Base-by-base conservation (phyloP, 2,888 invertebrate species). In the Strigamia crassipes region DNA sequence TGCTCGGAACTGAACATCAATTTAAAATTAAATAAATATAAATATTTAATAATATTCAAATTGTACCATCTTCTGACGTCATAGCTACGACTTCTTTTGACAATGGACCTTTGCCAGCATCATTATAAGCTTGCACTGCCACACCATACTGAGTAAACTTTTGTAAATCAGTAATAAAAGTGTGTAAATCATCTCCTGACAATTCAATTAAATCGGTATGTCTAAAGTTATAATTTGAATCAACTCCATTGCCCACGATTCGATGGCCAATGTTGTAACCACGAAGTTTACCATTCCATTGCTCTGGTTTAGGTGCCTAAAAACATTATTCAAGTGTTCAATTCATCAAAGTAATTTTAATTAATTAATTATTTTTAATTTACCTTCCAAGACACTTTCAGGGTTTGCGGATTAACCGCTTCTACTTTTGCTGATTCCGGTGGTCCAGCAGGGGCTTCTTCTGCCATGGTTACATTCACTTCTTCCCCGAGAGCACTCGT, bases 401-500 rank as follows among this genome's bases (percentile, higher is more conserved):
- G 83, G 12, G 87, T 85, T 83, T 87, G 86, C 10, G 87, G 87
- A 8, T 86, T 87, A 10, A 86, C 85, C 6, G 88, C 87, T 56
- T 85, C 85, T n/a, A 86, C 87, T 80, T 84, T 84, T 1, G 88
- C 86, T 73, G 86, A 84, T n/a, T 83, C 83, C 5, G 88, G 88
- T 1, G 87, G 82, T n/a, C 84, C 84, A 66, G 81, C 82, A 12
- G 84, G 84, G 41, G 83, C 84, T 91, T 97, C 96, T 89, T 98
- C 97, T 56, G 96, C 96, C 38, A 98, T 98, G 84, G 96, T 96
- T 84, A 97, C 97, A 1, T 94, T 94, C 1, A 97, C 96, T 1
- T 94, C 94, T 86, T 96, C 95, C 0, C 97, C 97, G 1, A 96
- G 94, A 85, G 94, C 94, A 41, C 97, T 96, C 15, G 92, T 92